Conservation (phyloP, 2,888 invertebrate species). For the Orchesellides sinensis region DNA sequence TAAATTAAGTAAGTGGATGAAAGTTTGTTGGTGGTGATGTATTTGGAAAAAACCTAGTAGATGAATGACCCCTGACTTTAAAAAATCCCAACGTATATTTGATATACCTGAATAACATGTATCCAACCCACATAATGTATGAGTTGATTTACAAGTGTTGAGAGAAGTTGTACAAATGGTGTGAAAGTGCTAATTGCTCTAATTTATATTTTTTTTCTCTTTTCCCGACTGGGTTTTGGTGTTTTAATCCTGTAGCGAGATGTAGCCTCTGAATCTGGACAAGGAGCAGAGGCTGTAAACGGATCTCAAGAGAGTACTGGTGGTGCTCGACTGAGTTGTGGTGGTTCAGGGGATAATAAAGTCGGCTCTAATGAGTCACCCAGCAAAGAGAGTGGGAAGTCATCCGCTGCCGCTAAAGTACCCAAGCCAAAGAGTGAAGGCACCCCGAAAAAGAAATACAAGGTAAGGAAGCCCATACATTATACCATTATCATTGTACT, state of each 20-base stretch:
- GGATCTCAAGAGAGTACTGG: constrained; percentile 50
- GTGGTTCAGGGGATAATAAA: constrained; percentile 56
- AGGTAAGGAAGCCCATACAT: constrained; percentile 18
- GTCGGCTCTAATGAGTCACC: constrained; percentile 54
- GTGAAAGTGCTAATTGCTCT: constrained; percentile 48
- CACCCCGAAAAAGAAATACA: constrained; percentile 46
- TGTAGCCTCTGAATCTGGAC: constrained; percentile 32
- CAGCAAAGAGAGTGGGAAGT: constrained; percentile 57
- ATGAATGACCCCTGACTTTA: constrained; percentile 13
- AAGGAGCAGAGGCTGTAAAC: constrained; percentile 36
- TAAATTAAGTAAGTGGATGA: too few species aligned
- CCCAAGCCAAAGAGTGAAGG: constrained; percentile 29
- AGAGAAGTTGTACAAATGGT: constrained; percentile 13
- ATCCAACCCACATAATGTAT: too few species aligned
- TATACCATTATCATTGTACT: background rate
- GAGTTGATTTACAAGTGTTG: too few species aligned
- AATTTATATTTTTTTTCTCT: constrained; percentile 24
- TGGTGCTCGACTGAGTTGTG: constrained; percentile 46
- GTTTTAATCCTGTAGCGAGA: constrained; percentile 45
- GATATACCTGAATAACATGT: too few species aligned
- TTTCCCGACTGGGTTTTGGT: constrained; percentile 3
- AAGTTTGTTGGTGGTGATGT: background rate
- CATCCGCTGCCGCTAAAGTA: constrained; percentile 52
- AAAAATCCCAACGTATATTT: too few species aligned
- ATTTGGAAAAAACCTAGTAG: too few species aligned